Evolutionary conservation across 2,888 invertebrate species (phyloP).

Genomic region (Protodeltote pygarga): DNA sequence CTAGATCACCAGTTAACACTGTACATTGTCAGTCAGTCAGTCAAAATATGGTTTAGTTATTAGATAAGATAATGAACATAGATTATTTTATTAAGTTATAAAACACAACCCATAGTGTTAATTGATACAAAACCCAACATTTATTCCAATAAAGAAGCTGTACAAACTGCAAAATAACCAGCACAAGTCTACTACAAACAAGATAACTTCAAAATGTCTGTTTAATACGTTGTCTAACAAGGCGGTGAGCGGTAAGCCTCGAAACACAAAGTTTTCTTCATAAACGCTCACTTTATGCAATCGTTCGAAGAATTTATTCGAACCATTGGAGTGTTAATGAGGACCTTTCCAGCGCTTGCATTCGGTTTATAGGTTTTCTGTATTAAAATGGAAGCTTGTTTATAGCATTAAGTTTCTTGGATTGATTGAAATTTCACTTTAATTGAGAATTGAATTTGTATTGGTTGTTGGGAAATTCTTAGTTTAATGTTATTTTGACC

Average conservation of each 20-base stretch:
- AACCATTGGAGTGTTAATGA: conserved; percentile 61
- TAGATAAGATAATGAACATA: too few species aligned
- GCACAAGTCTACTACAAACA: conserved; percentile 15
- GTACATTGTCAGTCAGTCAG: too few species aligned
- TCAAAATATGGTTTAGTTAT: too few species aligned
- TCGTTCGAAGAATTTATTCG: conserved; percentile 57
- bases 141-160: not conserved
- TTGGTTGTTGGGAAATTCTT: not conserved
- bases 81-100: too few species aligned
- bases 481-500: not conserved
- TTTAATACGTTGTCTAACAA: conserved; percentile 42
- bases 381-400: conserved; percentile 32
- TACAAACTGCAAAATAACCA: conserved; percentile 18
- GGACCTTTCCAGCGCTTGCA: conserved; percentile 49
- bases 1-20: too few species aligned
- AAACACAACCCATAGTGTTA: too few species aligned
- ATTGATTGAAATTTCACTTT: conserved; percentile 6
- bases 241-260: conserved; percentile 42
- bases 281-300: conserved; percentile 65
- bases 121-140: too few species aligned
- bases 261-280: conserved; percentile 50
- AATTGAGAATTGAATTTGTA: conserved; percentile 6
- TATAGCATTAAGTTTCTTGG: conserved; percentile 7
- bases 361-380: conserved; percentile 37
- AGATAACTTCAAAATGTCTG: conserved; percentile 27